Conservation (phyloP, 2,797 vertebrate genomes). For the Moxostoma hubbsi region DNA sequence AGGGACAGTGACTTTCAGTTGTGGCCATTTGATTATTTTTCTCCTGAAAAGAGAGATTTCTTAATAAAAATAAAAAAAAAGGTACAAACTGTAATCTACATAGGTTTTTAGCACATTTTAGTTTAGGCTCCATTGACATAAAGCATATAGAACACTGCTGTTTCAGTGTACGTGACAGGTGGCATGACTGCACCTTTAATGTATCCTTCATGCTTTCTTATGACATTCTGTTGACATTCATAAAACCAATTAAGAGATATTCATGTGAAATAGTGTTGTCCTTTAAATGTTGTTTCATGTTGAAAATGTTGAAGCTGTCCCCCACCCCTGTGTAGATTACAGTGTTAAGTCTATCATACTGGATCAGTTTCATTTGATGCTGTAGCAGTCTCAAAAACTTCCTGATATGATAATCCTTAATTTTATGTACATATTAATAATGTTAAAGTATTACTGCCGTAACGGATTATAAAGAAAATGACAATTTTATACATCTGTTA, state of each 20-base stretch:
- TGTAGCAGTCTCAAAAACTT: constrained; percentile 31
- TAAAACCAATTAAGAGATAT: neutral
- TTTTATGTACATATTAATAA: constrained; percentile 45
- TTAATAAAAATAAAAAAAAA: constrained; percentile 22
- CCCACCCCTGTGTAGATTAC: constrained; percentile 48
- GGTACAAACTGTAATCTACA: constrained; percentile 49
- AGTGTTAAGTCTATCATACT: constrained; percentile 25
- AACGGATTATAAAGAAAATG: constrained; percentile 47
- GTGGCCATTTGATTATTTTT: constrained; percentile 26
- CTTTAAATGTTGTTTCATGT: neutral
- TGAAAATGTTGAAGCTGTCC: constrained; percentile 5
- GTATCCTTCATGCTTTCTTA: constrained; percentile 27
- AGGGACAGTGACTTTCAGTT: constrained; percentile 38
- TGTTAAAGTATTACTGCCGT: constrained; percentile 54
- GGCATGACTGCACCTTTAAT: constrained; percentile 28
- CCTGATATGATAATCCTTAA: constrained; percentile 4
- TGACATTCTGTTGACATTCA: constrained; percentile 25
- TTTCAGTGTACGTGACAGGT: constrained; percentile 12
- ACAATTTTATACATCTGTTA: constrained; percentile 54
- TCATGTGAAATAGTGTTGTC: constrained; percentile 14
- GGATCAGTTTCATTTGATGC: constrained; percentile 15
- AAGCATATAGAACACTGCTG: constrained; percentile 34
- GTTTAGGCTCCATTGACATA: constrained; percentile 26
- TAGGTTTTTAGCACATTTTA: constrained; percentile 49
- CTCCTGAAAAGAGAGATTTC: neutral